phyloP scores from a whole-genome alignment of 2,888 invertebrate species.

The Oxycera nigricornis region DNA sequence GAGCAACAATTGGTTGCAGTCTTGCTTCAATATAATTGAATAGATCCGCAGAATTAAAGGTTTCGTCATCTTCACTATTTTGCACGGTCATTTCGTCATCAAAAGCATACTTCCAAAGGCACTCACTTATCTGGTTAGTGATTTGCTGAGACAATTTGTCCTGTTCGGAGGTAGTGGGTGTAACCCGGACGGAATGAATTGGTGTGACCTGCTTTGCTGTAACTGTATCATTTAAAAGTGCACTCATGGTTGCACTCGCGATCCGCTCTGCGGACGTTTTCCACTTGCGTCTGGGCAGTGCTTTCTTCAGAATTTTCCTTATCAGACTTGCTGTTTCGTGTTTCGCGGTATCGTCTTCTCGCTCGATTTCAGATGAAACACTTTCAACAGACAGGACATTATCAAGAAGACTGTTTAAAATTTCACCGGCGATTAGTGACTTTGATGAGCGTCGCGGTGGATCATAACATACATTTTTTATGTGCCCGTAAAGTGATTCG shows the following conservation, averaged over 20 bases:
- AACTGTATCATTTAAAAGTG: not conserved
- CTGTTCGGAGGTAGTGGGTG: too few species aligned
- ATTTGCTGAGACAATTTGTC: constrained; percentile 5
- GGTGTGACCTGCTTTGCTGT: not conserved
- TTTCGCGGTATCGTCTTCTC: constrained; percentile 34
- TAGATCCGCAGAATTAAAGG: too few species aligned
- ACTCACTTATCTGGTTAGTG: constrained; percentile 22
- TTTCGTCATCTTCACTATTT: too few species aligned
- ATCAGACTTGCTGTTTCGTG: constrained; percentile 53
- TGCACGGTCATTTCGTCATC: too few species aligned
- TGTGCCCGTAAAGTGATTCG: constrained; percentile 56
- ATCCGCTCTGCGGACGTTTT: constrained; percentile 39
- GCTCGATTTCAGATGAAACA: constrained; percentile 28
- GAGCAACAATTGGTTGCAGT: not conserved
- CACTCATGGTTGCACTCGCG: constrained; percentile 38
- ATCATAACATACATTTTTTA: constrained; percentile 47
- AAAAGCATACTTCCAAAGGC: constrained; percentile 29
- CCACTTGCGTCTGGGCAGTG: constrained; percentile 31
- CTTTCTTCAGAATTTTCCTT: constrained; percentile 53
- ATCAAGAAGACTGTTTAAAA: constrained; percentile 24
- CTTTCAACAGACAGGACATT: constrained; percentile 35
- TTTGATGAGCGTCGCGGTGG: constrained; percentile 6
- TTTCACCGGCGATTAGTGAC: not conserved
- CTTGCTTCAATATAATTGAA: too few species aligned
- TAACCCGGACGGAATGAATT: too few species aligned